A percentile compares a stretch with the other conserved stretches of the same genome.
Conservation (phyloP, 2,888 invertebrate genomes). For the Platynereis dumerilii region DNA sequence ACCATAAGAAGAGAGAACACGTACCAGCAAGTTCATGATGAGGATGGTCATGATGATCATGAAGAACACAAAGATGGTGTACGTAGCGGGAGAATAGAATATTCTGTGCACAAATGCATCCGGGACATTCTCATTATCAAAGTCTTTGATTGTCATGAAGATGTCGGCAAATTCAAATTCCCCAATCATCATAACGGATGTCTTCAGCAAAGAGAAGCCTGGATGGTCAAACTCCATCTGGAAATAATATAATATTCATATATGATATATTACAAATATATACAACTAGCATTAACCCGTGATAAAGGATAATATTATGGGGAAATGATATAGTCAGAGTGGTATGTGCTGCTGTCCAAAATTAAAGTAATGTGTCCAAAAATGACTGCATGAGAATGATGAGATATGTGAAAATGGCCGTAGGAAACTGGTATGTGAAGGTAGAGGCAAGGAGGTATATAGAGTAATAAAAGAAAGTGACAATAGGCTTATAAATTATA, state of each 20-base stretch:
- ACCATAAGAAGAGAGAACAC: too few species aligned
- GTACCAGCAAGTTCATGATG: conserved; percentile 64
- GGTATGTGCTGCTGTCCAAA: too few species aligned
- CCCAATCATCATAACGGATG: conserved; percentile 63
- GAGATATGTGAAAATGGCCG: too few species aligned
- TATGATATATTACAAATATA: background rate
- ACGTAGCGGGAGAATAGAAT: conserved; percentile 54
- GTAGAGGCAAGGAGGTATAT: too few species aligned
- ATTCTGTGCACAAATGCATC: conserved; percentile 22
- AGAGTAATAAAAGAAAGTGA: too few species aligned
- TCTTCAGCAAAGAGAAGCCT: conserved; percentile 54
- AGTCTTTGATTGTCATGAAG: conserved; percentile 34
- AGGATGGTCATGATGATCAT: conserved; percentile 60
- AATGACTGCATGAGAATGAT: too few species aligned
- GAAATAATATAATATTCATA: conserved; percentile 6
- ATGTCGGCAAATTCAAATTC: conserved; percentile 59
- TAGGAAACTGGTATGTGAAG: too few species aligned
- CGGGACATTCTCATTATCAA: background rate
- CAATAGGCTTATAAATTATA: too few species aligned
- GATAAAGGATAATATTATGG: background rate
- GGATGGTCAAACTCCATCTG: conserved; percentile 48
- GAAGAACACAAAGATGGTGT: conserved; percentile 62
- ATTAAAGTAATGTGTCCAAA: too few species aligned
- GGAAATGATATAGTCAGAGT: too few species aligned
- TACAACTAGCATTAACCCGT: too few species aligned